A percentile compares a stretch with the other conserved stretches of the same genome.
Conservation (phyloP, 2,888 invertebrate genomes). For the Caenorhabditis imperialis region DNA sequence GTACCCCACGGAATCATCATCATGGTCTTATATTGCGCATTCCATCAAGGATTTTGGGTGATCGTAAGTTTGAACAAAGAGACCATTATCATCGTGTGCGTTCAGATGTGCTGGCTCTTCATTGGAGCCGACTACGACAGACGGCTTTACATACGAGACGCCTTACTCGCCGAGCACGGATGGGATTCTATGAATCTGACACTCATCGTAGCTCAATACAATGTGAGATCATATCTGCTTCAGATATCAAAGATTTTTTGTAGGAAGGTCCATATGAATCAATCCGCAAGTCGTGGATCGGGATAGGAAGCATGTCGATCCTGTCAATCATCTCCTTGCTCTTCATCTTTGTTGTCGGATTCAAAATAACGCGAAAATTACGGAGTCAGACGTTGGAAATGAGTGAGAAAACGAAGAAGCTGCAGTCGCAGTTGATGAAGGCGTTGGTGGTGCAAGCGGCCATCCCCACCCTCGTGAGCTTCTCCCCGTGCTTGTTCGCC, state of each 20-base stretch:
- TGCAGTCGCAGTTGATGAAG: slow-evolving; percentile 27
- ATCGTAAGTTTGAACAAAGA: neutral
- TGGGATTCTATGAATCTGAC: slow-evolving; percentile 13
- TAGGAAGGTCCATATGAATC: slow-evolving; percentile 18
- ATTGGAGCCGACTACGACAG: slow-evolving; percentile 11
- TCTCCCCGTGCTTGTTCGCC: slow-evolving; percentile 14
- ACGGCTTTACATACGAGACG: slow-evolving; percentile 3
- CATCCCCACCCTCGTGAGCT: slow-evolving; percentile 21
- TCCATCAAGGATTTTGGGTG: neutral
- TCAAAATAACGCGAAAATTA: slow-evolving; percentile 7
- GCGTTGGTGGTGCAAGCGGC: slow-evolving; percentile 17
- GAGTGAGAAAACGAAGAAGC: slow-evolving; percentile 18
- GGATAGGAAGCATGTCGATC: slow-evolving; percentile 10
- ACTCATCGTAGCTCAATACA: slow-evolving; percentile 18
- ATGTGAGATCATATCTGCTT: neutral
- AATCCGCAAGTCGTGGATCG: slow-evolving; percentile 10
- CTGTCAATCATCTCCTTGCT: slow-evolving; percentile 11
- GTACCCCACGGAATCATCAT: neutral
- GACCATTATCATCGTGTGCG: neutral
- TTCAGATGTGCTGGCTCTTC: slow-evolving; percentile 12
- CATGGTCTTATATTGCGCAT: neutral
- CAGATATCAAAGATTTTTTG: neutral
- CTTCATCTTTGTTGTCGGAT: slow-evolving; percentile 16
- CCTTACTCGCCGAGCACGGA: slow-evolving; percentile 1
- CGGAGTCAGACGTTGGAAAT: slow-evolving; percentile 6